These are phyloP conservation scores for Neuroterus valhalla DNA, from an alignment of 1,140 invertebrate genomes.

Conservation along the genomic window DNA sequence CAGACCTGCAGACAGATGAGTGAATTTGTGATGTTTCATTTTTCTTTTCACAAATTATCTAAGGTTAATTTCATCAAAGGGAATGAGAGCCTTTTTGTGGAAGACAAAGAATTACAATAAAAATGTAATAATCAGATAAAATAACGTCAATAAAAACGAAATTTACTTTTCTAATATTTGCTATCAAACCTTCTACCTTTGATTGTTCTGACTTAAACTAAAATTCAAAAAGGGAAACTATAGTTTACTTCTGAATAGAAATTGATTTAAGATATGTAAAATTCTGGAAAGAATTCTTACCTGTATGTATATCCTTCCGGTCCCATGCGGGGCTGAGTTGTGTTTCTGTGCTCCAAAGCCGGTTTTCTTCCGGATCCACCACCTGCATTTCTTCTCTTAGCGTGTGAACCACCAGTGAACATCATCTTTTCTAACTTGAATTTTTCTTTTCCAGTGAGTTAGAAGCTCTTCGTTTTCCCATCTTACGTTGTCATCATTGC, in stretches of 20 bases:
- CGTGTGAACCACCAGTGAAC: conserved; percentile 76
- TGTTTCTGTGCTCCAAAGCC: conserved; percentile 60
- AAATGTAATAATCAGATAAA: too few relatives aligned
- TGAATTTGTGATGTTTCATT: neutral
- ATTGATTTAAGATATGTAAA: neutral
- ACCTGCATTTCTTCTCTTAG: conserved; percentile 70
- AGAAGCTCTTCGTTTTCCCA: conserved; percentile 24
- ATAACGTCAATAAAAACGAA: too few relatives aligned
- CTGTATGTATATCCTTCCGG: conserved; percentile 70
- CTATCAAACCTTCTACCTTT: too few relatives aligned
- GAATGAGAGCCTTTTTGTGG: too few relatives aligned
- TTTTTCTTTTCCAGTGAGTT: conserved; percentile 2
- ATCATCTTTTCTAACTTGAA: conserved; percentile 68
- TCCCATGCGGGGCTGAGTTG: conserved; percentile 49
- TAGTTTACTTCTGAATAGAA: too few relatives aligned
- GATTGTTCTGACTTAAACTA: too few relatives aligned
- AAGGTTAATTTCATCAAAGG: too few relatives aligned
- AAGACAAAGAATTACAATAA: too few relatives aligned
- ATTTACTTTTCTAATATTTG: too few relatives aligned
- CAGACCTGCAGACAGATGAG: neutral
- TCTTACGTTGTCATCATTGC: conserved; percentile 27
- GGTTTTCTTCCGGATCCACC: conserved; percentile 61
- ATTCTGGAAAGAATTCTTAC: too few relatives aligned
- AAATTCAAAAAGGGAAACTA: too few relatives aligned
- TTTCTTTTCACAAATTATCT: neutral